Percentiles rank a stretch among this genome's conserved stretches.
Evolutionary conservation across 2,797 vertebrate species (phyloP).

Genomic region (Triplophysa bombifrons): DNA sequence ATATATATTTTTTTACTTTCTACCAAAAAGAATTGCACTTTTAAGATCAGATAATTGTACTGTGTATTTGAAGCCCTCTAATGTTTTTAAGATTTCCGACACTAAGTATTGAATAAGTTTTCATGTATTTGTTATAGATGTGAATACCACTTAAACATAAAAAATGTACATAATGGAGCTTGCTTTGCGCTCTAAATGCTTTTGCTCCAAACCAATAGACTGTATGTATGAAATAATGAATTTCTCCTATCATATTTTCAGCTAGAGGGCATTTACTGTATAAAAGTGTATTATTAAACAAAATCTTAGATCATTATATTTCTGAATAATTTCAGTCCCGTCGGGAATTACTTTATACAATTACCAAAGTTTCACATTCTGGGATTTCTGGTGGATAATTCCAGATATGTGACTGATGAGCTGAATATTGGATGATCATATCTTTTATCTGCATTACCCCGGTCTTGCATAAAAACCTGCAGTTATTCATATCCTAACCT

Average conservation of each 20-base stretch:
- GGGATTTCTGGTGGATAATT: conserved; percentile 63
- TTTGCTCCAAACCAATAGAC: conserved; percentile 76
- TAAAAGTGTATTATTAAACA: conserved; percentile 43
- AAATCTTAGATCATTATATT: conserved; percentile 45
- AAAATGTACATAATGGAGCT: conserved; percentile 73
- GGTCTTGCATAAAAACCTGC: conserved; percentile 60
- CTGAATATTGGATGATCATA: conserved; percentile 56
- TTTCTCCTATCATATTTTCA: conserved; percentile 66
- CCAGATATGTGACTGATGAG: conserved; percentile 65
- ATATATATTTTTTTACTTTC: conserved; percentile 85
- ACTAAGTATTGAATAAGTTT: conserved; percentile 69
- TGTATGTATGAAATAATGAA: conserved; percentile 70
- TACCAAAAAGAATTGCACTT: conserved; percentile 80
- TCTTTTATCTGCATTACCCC: conserved; percentile 56
- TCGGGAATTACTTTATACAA: conserved; percentile 53
- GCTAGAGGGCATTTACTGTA: conserved; percentile 69
- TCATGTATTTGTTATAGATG: conserved; percentile 71
- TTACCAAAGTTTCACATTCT: conserved; percentile 54
- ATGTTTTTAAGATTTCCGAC: conserved; percentile 69
- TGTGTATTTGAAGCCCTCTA: conserved; percentile 76
- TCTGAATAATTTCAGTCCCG: conserved; percentile 42
- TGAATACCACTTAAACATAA: conserved; percentile 69
- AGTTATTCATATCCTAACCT: conserved; percentile 60
- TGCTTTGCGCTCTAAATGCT: conserved; percentile 73
- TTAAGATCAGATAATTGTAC: conserved; percentile 72